Conservation (phyloP, 1,140 invertebrate genomes). For the Drosophila fuyamai region DNA sequence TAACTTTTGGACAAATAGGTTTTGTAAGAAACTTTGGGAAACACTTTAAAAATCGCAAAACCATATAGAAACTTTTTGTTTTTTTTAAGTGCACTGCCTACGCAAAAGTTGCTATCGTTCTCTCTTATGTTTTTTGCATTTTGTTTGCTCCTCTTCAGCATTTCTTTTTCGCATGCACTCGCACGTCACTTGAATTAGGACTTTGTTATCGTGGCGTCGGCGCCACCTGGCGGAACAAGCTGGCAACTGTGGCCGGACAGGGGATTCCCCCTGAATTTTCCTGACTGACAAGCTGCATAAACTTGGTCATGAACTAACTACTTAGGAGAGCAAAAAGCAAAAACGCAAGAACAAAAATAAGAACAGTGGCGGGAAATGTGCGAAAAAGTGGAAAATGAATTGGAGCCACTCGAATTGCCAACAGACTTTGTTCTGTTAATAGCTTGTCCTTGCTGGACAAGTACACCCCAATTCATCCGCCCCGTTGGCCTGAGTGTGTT, state of each 20-base stretch:
- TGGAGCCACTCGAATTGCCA: slow-evolving; percentile 70
- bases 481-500: slow-evolving; percentile 56
- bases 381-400: slow-evolving; percentile 50
- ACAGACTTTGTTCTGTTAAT: slow-evolving; percentile 72
- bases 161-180: slow-evolving; percentile 47
- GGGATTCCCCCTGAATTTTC: slow-evolving; percentile 3
- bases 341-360: neutral
- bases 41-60: neutral
- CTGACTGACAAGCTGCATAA: slow-evolving; percentile 50
- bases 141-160: slow-evolving; percentile 18
- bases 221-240: slow-evolving; percentile 71
- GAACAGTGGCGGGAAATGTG: slow-evolving; percentile 38
- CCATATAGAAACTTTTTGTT: fast-evolving
- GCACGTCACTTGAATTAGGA: slow-evolving; percentile 65
- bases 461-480: slow-evolving; percentile 18
- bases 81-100: slow-evolving; percentile 3
- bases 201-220: slow-evolving; percentile 67
- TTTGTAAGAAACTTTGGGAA: no score
- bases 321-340: slow-evolving; percentile 7
- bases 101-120: slow-evolving; percentile 6
- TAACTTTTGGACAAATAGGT: no score
- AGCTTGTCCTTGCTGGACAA: slow-evolving; percentile 68
- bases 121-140: slow-evolving; percentile 12
- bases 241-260: slow-evolving; percentile 27
- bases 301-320: slow-evolving; percentile 57